These are phyloP conservation scores for Agrotis segetum DNA, from an alignment of 2,888 invertebrate genomes.

Conservation along the genomic window DNA sequence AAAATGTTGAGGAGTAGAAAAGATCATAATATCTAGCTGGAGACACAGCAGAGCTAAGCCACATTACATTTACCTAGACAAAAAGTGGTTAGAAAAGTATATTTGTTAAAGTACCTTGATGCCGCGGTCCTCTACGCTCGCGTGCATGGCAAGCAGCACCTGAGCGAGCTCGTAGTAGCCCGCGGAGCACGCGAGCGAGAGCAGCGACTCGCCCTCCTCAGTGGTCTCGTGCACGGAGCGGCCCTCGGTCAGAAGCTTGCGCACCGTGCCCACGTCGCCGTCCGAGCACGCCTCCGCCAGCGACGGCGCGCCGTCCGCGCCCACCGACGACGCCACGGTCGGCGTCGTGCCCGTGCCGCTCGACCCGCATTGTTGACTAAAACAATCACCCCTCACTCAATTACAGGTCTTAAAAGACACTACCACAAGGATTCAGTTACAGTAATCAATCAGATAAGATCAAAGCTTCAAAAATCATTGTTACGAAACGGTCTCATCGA, in stretches of 20 bases:
- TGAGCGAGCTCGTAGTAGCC: slow-evolving; percentile 99
- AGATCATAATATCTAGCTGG: background rate
- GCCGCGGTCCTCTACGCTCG: slow-evolving; percentile 99
- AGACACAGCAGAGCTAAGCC: no score
- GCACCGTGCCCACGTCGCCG: slow-evolving; percentile 98
- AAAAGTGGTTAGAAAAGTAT: background rate
- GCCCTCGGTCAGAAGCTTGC: slow-evolving; percentile 97
- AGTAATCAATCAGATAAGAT: slow-evolving; percentile 87
- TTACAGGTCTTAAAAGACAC: slow-evolving; percentile 19
- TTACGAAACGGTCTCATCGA: slow-evolving; percentile 82
- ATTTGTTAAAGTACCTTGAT: slow-evolving; percentile 92
- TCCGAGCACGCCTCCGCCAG: slow-evolving; percentile 98
- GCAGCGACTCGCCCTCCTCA: slow-evolving; percentile 98
- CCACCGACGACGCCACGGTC: slow-evolving; percentile 88
- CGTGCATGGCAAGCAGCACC: slow-evolving; percentile 98
- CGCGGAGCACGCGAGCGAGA: slow-evolving; percentile 99
- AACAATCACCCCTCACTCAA: slow-evolving; percentile 51
- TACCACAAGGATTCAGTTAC: background rate
- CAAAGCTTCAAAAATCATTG: slow-evolving; percentile 88
- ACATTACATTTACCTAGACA: no score
- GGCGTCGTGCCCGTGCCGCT: slow-evolving; percentile 84
- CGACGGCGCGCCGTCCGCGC: slow-evolving; percentile 92
- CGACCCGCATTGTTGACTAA: slow-evolving; percentile 87
- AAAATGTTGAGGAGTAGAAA: background rate
- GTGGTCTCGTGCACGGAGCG: slow-evolving; percentile 98